These are phyloP conservation scores for Melanargia galathea DNA, from an alignment of 2,888 invertebrate genomes.

Conservation along the genomic window DNA sequence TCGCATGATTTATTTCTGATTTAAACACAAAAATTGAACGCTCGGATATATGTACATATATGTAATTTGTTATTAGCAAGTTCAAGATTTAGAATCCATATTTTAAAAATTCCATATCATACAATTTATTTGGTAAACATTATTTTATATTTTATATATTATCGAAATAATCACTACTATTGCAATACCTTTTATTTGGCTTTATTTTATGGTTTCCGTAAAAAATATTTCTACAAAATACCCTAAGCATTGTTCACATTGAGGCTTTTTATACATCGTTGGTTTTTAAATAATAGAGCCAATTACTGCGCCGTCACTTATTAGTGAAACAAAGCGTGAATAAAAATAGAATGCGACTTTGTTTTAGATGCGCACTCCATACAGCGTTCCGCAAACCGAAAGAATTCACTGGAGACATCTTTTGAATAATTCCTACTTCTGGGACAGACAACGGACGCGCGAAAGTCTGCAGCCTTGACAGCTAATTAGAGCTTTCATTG, in stretches of 20 bases:
- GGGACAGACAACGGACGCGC: conserved; percentile 64
- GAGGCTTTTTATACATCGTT: not conserved
- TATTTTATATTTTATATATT: too few relatives aligned
- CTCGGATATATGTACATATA: not conserved
- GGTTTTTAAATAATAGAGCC: conserved; percentile 3
- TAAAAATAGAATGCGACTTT: conserved; percentile 47
- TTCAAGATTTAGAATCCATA: not conserved
- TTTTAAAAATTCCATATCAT: too few relatives aligned
- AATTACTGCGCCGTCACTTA: conserved; percentile 17
- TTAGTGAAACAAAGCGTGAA: conserved; percentile 42
- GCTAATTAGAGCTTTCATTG: conserved; percentile 80
- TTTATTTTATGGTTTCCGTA: not conserved
- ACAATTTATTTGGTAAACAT: too few relatives aligned
- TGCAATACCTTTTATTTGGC: too few relatives aligned
- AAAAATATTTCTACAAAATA: not conserved
- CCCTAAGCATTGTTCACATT: not conserved
- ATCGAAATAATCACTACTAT: too few relatives aligned
- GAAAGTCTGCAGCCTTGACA: conserved; percentile 74
- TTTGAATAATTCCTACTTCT: conserved; percentile 78
- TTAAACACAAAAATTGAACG: conserved; percentile 27
- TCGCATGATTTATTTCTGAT: conserved; percentile 67
- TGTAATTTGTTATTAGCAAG: conserved; percentile 20
- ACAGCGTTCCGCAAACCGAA: conserved; percentile 69
- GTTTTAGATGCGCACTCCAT: conserved; percentile 50
- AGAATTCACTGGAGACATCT: conserved; percentile 76